phyloP scores from a whole-genome alignment of 2,888 invertebrate genomes.

The Acrobasis suavella region DNA sequence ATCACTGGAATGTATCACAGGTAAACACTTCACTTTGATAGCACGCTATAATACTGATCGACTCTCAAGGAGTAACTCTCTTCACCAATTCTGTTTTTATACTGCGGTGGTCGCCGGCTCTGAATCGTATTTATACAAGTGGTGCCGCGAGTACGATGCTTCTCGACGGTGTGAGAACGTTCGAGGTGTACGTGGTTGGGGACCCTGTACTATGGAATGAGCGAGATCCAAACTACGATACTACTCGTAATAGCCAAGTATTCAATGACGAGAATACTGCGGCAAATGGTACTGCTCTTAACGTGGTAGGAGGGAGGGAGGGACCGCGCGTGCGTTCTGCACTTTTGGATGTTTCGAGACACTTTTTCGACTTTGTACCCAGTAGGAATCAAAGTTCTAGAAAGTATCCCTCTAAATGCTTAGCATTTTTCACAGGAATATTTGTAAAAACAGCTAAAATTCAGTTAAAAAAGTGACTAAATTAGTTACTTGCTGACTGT shows the following conservation, averaged over 20 bases:
- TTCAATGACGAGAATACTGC: neutral
- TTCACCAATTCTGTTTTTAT: slow-evolving; percentile 55
- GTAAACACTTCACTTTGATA: slow-evolving; percentile 59
- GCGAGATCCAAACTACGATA: slow-evolving; percentile 4
- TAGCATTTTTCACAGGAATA: neutral
- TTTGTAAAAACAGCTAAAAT: neutral
- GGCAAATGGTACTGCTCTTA: neutral
- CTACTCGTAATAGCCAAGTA: neutral
- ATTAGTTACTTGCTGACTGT: no score
- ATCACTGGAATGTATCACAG: slow-evolving; percentile 71
- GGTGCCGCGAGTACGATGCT: slow-evolving; percentile 46
- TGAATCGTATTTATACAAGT: slow-evolving; percentile 64
- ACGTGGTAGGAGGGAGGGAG: slow-evolving; percentile 20
- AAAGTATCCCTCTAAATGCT: neutral
- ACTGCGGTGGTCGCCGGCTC: slow-evolving; percentile 57
- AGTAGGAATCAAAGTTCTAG: neutral
- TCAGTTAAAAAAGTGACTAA: neutral
- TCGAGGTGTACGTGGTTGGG: slow-evolving; percentile 34
- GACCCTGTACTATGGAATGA: slow-evolving; percentile 28
- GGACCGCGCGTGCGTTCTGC: slow-evolving; percentile 15
- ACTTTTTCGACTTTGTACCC: slow-evolving; percentile 15
- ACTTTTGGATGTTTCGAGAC: slow-evolving; percentile 21
- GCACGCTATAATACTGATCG: slow-evolving; percentile 43
- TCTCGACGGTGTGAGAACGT: slow-evolving; percentile 58
- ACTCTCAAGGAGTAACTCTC: slow-evolving; percentile 42